Conservation (phyloP, 2,113 vertebrate genomes). For the Ibidorhyncha struthersii region DNA sequence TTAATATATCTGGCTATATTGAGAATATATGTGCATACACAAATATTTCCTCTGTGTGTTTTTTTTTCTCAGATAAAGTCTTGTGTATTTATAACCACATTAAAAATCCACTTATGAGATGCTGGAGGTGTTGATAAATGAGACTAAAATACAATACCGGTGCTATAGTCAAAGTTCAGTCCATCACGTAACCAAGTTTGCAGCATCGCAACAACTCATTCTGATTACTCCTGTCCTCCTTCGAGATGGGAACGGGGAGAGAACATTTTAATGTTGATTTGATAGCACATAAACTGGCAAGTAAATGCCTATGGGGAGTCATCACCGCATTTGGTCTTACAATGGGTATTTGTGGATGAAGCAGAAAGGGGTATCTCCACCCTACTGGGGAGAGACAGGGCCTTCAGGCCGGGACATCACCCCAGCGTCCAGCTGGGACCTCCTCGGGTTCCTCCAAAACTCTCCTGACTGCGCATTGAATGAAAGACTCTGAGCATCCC, state of each 20-base stretch:
- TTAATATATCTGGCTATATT: background rate
- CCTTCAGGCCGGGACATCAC: no score
- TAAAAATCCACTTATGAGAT: background rate
- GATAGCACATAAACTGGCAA: background rate
- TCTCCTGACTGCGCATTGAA: background rate
- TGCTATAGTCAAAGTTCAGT: background rate
- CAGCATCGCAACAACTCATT: background rate
- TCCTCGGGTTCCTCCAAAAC: background rate
- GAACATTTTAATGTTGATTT: background rate
- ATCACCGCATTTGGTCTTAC: background rate
- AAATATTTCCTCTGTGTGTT: background rate
- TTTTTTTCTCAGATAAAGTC: background rate
- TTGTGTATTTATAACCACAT: background rate
- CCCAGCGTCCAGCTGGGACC: background rate
- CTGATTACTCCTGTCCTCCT: background rate
- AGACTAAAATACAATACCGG: background rate
- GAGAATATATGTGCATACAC: background rate
- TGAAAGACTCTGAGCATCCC: background rate
- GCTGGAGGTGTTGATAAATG: background rate
- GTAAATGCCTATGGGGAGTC: fast-evolving
- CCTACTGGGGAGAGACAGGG: background rate
- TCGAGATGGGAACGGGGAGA: background rate
- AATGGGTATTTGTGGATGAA: background rate
- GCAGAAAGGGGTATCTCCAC: background rate
- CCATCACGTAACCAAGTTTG: background rate